Evolutionary conservation across 1,140 invertebrate species (phyloP).

Genomic region (Rhopalosiphum padi): DNA sequence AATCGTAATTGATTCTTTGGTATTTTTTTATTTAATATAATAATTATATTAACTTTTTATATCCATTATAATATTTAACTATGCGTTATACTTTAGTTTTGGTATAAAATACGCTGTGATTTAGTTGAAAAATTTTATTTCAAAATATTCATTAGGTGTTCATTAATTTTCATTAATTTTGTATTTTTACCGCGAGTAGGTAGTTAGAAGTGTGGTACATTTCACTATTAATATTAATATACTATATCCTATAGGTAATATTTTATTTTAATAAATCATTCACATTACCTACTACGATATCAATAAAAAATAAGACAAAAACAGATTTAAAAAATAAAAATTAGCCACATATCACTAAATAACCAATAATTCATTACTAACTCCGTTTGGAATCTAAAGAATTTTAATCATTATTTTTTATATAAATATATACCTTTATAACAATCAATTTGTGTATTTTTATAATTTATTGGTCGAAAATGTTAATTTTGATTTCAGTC

Average conservation of each 20-base stretch:
- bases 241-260: neutral
- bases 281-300: neutral
- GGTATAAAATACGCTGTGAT: neutral
- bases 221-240: neutral
- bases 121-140: neutral
- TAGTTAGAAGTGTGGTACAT: neutral
- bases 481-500: neutral
- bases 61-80: neutral
- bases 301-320: neutral
- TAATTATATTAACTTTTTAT: neutral
- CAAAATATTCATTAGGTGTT: neutral
- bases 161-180: neutral
- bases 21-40: neutral
- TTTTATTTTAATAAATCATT: neutral
- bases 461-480: neutral
- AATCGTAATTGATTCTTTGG: neutral
- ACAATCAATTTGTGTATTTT: neutral
- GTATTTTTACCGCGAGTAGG: neutral
- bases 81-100: neutral
- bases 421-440: neutral
- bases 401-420: too few species aligned
- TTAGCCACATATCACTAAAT: neutral
- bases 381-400: neutral
- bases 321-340: neutral
- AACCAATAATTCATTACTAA: neutral